Evolutionary conservation across 2,797 vertebrate genomes (phyloP).

Genomic region (Avahi laniger): DNA sequence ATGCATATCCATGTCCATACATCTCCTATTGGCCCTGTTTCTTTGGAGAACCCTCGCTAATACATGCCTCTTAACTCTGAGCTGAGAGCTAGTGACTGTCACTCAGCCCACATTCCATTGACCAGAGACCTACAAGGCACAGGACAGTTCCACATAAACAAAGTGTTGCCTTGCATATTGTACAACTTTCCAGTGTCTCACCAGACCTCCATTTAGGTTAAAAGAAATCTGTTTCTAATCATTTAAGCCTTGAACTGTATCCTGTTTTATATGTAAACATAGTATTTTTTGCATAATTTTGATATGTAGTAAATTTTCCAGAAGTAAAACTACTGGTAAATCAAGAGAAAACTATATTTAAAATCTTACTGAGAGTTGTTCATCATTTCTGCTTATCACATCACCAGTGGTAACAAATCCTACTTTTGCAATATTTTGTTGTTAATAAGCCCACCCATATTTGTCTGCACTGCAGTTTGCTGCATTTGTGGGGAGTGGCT

Average conservation of each 20-base stretch:
- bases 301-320: neutral
- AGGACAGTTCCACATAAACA: neutral
- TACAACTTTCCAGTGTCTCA: fast-evolving
- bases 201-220: neutral
- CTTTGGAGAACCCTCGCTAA: neutral
- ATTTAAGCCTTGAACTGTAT: neutral
- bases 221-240: neutral
- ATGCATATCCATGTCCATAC: too few relatives aligned
- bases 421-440: neutral
- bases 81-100: neutral
- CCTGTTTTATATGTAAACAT: neutral
- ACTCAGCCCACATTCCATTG: neutral
- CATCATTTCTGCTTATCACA: neutral
- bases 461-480: neutral
- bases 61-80: neutral
- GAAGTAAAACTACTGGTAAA: neutral
- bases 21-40: neutral
- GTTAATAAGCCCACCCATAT: neutral
- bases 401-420: neutral
- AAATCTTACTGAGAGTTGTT: neutral
- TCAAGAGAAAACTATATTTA: neutral
- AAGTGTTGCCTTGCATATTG: neutral
- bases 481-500: neutral
- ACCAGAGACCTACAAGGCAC: fast-evolving
- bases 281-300: neutral